Conservation (phyloP, 2,113 vertebrate genomes). For the Ailuropoda melanoleuca region DNA sequence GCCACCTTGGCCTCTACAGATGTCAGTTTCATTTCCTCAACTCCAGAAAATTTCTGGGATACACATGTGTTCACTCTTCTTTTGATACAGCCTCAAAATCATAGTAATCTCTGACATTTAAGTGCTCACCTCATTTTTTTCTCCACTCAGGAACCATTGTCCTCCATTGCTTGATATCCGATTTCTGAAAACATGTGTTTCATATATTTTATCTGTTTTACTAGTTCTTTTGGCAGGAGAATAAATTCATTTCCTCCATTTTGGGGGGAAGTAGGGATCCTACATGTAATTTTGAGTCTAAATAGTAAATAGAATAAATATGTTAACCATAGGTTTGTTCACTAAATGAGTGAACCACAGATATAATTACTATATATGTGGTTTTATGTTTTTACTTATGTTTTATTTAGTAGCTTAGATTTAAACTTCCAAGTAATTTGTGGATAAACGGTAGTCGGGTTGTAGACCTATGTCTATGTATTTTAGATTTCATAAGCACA, state of each 20-base stretch:
- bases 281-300: not conserved
- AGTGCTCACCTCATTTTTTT: not conserved
- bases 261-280: not conserved
- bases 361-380: not conserved
- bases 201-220: not conserved
- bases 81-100: not conserved
- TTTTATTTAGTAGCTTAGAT: not conserved
- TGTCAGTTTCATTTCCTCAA: not conserved
- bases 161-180: not conserved
- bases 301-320: not conserved
- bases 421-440: not conserved
- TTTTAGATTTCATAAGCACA: conserved; percentile 28
- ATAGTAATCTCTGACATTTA: not conserved
- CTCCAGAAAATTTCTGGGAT: not conserved
- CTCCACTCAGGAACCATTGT: not conserved
- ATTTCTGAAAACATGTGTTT: not conserved
- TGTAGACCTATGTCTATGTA: not conserved
- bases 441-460: not conserved
- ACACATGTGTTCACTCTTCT: not conserved
- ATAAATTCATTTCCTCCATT: not conserved
- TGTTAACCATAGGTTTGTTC: not conserved
- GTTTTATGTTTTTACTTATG: not conserved
- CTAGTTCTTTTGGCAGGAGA: not conserved
- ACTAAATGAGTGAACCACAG: not conserved
- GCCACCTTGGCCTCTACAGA: not conserved